Base-by-base conservation (phyloP, 1,140 invertebrate genomes). In the Drosophila hydei region DNA sequence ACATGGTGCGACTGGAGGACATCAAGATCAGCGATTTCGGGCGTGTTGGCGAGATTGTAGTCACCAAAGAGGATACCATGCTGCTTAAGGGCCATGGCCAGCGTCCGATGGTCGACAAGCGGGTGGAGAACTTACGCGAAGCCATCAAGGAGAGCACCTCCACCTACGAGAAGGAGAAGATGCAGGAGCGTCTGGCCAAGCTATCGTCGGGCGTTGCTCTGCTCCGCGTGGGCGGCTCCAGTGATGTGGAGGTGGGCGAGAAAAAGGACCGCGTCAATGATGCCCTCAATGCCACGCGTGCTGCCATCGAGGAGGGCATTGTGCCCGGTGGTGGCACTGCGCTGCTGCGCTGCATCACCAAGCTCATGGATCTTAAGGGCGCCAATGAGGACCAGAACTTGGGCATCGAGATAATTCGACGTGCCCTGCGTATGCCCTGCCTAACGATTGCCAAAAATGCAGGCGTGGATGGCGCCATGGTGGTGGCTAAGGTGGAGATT, bases 261-360 rank as follows among this genome's bases (percentile, higher is more conserved):
- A 99, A 99, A 92, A 99, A 99, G 92, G 99, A 99, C 81, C 94
- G 99, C 63, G 98, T 99, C 0, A 98, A 97, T 90, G 99, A 99
- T 93, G 99, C 99, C 0, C 92, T 99, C 12, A 98, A 98, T 92
- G 99, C 99, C 0, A 99, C 99, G 0, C 93, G 98, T 12, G 99
- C 99, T 59, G 99, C 99, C 50, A 97, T 99, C 58, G 98, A 99
- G 92, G 99, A 99, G 93, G 99, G 99, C 67, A 99, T 99, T 92
- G 98, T 99, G 81, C 97, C 99, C 38, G 99, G 99, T 79, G 96
- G 99, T 93, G 99, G 99, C 56, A 97, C 96, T 67, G 99, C 98
- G 51, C 94, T 99, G 0, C 93, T 99, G 5, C 94, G 98, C 75
- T 98, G 97, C 92, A 94, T 97, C 30, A 93, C 94, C 42, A 93